Evolutionary conservation across 2,797 vertebrate species (phyloP), one percentile per base, ranked within the genome.

Genomic region (Melopsittacus undulatus): DNA sequence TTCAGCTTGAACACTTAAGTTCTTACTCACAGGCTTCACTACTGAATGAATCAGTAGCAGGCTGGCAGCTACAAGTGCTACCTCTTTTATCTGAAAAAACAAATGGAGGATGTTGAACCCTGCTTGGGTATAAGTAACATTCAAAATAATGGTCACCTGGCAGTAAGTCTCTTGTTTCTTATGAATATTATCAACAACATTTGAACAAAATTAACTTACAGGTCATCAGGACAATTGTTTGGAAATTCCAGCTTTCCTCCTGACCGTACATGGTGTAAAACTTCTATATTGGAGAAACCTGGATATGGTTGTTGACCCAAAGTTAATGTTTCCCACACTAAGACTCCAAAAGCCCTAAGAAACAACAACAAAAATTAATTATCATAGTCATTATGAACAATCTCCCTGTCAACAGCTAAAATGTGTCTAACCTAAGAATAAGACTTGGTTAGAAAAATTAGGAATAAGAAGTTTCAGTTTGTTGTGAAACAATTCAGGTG

Each of bases 301-400:
- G 98, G 98, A 46, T 98, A 98, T 36, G 98, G 98, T 16, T 98
- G 98, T 94, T 98, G 97, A 77, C 98, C 98, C 83, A 98, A 96
- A 82, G 98, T 98, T 92, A 98, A 80, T 62, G 97, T 97, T 96
- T 98, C 98, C 98, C 98, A 98, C 57, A 98, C 67, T 51, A 98
- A 90, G 83, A 98, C 96, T 83, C 98, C 98, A 95, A 98, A 98
- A 67, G 98, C 97, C 98, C 98, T 98, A 84, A 75, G 45, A 90
- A 72, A 95, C 13, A 93, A 7, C 83, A 75, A 49, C 17, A 38
- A n/a, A 27, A 62, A 40, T 13, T 40, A 52, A 29, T 84, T 67
- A 54, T 5, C 3, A 6, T 20, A 57, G 6, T 36, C 7, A 64
- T 51, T 1, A 79, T 23, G 23, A 87, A 57, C 10, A 70, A 80